A percentile compares a stretch with the other conserved stretches of the same genome.
Conservation (phyloP, 2,797 vertebrate species). For the Sebastes iracundus region DNA sequence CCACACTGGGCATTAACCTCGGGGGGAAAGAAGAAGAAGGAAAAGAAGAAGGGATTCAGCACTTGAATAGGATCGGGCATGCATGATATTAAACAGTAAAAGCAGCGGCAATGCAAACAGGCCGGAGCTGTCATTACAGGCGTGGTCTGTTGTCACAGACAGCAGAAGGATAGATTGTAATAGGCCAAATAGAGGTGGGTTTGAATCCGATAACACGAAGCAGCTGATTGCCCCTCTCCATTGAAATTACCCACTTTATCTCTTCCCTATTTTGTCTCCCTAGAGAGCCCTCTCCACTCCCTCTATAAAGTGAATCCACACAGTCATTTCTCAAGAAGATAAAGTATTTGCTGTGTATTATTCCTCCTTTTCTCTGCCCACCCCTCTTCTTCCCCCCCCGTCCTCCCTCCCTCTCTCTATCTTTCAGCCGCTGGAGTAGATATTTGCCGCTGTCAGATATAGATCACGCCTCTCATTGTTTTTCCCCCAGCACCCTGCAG, state of each 20-base stretch:
- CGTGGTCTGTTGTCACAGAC: neutral
- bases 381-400: neutral
- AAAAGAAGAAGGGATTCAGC: neutral
- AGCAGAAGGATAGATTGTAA: neutral
- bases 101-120: neutral
- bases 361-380: conserved; percentile 15
- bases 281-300: conserved; percentile 16
- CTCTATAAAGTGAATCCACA: conserved; percentile 31
- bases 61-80: neutral
- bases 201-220: conserved; percentile 14
- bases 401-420: conserved; percentile 7
- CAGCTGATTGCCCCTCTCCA: conserved; percentile 29
- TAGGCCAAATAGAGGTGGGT: conserved; percentile 16
- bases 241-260: conserved; percentile 44
- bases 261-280: conserved; percentile 19
- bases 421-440: conserved; percentile 25
- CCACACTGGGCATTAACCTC: conserved; percentile 10
- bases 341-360: conserved; percentile 40
- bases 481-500: conserved; percentile 23
- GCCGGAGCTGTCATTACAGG: neutral
- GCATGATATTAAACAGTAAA: conserved; percentile 4
- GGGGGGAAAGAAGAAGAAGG: neutral
- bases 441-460: conserved; percentile 51
- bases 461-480: conserved; percentile 59
- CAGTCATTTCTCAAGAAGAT: conserved; percentile 60